phyloP scores from a whole-genome alignment of 2,888 invertebrate species.

The Apamea sordens region DNA sequence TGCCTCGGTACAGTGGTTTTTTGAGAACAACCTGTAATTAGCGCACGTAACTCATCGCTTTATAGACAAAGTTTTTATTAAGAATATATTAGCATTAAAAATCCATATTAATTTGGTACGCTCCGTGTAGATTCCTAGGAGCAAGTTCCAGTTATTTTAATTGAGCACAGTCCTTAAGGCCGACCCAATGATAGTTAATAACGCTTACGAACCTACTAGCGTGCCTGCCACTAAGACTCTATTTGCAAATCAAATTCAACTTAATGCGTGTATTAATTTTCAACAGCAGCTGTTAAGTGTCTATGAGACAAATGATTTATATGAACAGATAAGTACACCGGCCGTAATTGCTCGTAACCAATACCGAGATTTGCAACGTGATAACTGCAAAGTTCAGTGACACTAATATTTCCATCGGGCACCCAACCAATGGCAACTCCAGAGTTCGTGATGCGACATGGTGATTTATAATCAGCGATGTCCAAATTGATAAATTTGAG shows the following conservation, averaged over 20 bases:
- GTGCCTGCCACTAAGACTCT: constrained; percentile 71
- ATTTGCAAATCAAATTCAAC: constrained; percentile 85
- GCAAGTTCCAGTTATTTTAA: constrained; percentile 79
- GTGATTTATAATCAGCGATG: constrained; percentile 47
- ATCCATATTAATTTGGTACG: constrained; percentile 68
- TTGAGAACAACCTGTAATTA: constrained; percentile 44
- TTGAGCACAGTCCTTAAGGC: constrained; percentile 71
- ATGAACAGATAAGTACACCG: constrained; percentile 75
- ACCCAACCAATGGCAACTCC: constrained; percentile 28
- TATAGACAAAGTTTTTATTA: constrained; percentile 70
- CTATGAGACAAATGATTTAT: constrained; percentile 80
- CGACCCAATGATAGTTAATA: constrained; percentile 72
- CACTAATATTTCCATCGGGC: constrained; percentile 51
- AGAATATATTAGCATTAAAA: constrained; percentile 76
- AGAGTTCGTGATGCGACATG: constrained; percentile 37
- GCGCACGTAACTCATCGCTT: constrained; percentile 49
- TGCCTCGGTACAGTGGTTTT: constrained; percentile 31
- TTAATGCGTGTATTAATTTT: constrained; percentile 79
- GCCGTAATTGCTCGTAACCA: constrained; percentile 75
- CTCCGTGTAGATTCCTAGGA: constrained; percentile 73
- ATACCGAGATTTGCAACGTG: constrained; percentile 70
- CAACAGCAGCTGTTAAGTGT: constrained; percentile 77
- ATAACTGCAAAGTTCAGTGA: constrained; percentile 69
- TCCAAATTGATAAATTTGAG: constrained; percentile 34
- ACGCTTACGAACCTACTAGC: constrained; percentile 71